Evolutionary conservation across 1,140 invertebrate species (phyloP), one percentile per base, ranked within the genome.

Genomic region (Cotesia chilonis): DNA sequence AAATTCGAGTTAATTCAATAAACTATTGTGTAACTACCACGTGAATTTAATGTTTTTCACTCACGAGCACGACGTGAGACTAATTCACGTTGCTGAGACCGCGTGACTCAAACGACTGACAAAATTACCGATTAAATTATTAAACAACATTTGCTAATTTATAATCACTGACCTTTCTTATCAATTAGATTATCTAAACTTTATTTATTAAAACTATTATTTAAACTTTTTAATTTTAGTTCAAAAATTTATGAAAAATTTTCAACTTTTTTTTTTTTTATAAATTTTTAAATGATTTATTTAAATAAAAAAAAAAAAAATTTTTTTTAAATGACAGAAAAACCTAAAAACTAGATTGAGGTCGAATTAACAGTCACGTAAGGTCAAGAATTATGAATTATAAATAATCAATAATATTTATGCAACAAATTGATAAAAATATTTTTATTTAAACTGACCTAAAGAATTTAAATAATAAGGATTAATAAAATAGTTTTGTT

Each of bases 321-420:
- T 14, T 70, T 37, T 17, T 68, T 61, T 28, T 54, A 55, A 63
- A 59, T 64, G 9, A 14, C 47, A 54, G 28, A 17, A 37, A 10
- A 66, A 52, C 1, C 12, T 35, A 68, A 17, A 17, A 70, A 37
- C 37, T 61, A 65, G 66, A 73, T 61, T 35, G 4, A 60, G 36
- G 28, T 17, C 41, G 12, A 72, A 74, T 65, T 61, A 65, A 60
- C 36, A 55, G 78, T 82, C 78, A 83, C 77, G 75, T 80, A 76
- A 83, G 79, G 81, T 83, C 72, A 82, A 28, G 77, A 68, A 65
- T 66, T 70, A 74, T 64, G 72, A 14, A 60, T n/a, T 5, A n/a
- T 55, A n/a, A n/a, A 55, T 55, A 5, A 55, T 17, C 17, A 5
- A 55, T 28, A 28, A 28, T 55, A 55, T 17, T 14, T n/a, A 55